Base-by-base conservation (phyloP, 2,113 vertebrate genomes). In the Nematolebias whitei region DNA sequence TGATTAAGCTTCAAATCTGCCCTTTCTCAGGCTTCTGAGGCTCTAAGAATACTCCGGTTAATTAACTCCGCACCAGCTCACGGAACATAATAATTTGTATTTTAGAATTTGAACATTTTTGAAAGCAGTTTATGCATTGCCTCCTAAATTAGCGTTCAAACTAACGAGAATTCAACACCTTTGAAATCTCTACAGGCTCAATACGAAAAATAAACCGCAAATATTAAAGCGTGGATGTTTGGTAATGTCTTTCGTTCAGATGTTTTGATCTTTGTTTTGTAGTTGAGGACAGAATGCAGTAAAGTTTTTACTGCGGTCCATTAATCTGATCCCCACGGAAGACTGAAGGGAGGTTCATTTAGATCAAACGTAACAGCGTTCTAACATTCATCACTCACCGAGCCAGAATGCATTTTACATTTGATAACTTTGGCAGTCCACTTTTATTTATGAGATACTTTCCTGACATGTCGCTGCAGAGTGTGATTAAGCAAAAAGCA, bases 401-500 rank as follows among this genome's bases (percentile, higher is more conserved):
- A 45, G 55, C 49, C 70, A 32, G 26, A 71, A 74, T 53, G 32
- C 18, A 12, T 82, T 80, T 85, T 76, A 66, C 54, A 70, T 75
- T 74, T 76, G 71, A 82, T 82, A 76, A 68, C 63, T 59, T 71
- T 79, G 60, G 78, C 78, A 45, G 73, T 69, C 78, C 68, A 82
- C 75, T 80, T 70, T 74, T 80, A 69, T 85, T 82, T 74, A 67
- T 84, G 79, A 62, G 44, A 56, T 66, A 68, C 65, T 62, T 78
- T 71, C 50, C 49, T 80, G 85, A 86, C 82, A 63, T 80, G 44
- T 63, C 24, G 29, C 20, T 45, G 66, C 71, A 58, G 61, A 61
- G 45, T 41, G 29, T 84, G 83, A 88, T 83, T 80, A 82, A 81
- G 61, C 63, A 85, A 61, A 79, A 84, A 73, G 80, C 72, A 53